phyloP scores from a whole-genome alignment of 2,113 vertebrate species.

The Brachyhypopomus occidentalis region DNA sequence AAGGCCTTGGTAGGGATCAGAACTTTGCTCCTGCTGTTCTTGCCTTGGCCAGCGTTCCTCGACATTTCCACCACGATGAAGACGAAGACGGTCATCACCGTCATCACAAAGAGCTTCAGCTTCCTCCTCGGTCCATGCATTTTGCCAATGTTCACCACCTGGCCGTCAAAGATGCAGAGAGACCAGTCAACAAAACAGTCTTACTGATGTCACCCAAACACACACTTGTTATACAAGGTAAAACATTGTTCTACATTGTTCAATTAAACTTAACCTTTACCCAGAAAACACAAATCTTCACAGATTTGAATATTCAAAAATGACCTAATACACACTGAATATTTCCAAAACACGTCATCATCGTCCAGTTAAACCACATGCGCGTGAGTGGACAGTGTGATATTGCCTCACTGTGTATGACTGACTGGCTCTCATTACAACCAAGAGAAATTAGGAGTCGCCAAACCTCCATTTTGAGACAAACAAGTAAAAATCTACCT shows the following conservation, averaged over 20 bases:
- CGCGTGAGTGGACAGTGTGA: too few species aligned
- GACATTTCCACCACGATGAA: constrained; percentile 73
- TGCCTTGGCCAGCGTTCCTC: constrained; percentile 62
- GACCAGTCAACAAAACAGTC: neutral
- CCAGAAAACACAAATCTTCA: too few species aligned
- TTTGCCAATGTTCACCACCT: constrained; percentile 58
- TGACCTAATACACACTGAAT: too few species aligned
- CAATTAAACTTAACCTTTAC: neutral
- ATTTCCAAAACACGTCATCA: too few species aligned
- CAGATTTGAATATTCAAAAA: too few species aligned
- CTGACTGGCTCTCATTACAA: neutral
- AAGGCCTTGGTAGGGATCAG: constrained; percentile 64
- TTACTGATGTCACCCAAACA: too few species aligned
- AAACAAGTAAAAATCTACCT: neutral
- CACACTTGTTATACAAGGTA: too few species aligned
- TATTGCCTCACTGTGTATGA: too few species aligned
- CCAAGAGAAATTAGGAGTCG: neutral
- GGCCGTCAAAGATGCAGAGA: constrained; percentile 32
- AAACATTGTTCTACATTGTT: neutral
- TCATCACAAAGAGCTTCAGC: constrained; percentile 69
- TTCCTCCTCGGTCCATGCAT: constrained; percentile 69
- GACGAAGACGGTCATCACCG: constrained; percentile 70
- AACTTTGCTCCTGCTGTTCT: constrained; percentile 53
- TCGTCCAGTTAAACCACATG: neutral
- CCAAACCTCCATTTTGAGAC: neutral